phyloP scores from a whole-genome alignment of 2,888 invertebrate genomes.

The Hyposoter didymator region DNA sequence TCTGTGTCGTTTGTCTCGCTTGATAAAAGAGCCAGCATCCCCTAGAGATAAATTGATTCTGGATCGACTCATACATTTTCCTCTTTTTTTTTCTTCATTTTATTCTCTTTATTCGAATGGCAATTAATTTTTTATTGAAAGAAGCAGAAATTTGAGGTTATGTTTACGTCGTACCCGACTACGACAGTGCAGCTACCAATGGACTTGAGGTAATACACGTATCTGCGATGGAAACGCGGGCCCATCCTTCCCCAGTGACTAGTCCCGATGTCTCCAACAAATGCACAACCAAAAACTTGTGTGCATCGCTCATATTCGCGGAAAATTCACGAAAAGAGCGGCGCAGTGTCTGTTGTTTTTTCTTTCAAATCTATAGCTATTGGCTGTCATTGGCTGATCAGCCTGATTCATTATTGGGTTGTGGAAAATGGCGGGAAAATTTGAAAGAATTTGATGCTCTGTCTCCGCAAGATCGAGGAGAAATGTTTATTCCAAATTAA shows the following conservation, averaged over 20 bases:
- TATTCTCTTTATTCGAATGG: background rate
- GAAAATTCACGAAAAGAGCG: conserved; percentile 3
- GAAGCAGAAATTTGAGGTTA: conserved; percentile 51
- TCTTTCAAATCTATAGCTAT: background rate
- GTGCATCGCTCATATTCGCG: conserved; percentile 35
- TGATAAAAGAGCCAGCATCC: conserved; percentile 81
- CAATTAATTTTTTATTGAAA: background rate
- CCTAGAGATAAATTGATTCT: conserved; percentile 70
- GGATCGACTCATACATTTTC: background rate
- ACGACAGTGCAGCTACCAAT: conserved; percentile 77
- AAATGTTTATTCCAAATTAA: background rate
- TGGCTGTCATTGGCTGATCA: background rate
- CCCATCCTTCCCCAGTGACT: conserved; percentile 16
- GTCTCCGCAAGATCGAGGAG: background rate
- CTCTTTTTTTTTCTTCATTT: background rate
- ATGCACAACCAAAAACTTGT: conserved; percentile 1
- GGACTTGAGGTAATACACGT: conserved; percentile 78
- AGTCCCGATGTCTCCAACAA: conserved; percentile 6
- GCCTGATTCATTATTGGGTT: background rate
- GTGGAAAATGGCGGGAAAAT: conserved; percentile 1
- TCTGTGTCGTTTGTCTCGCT: conserved; percentile 77
- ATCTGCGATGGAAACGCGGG: conserved; percentile 63
- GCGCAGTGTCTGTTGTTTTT: conserved; percentile 1
- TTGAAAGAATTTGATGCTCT: background rate
- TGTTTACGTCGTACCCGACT: conserved; percentile 76